These are phyloP conservation scores for Chironex yamaguchii DNA, from an alignment of 30 jellyfish, hydroid and myxozoan genomes.

Conservation along the genomic window DNA sequence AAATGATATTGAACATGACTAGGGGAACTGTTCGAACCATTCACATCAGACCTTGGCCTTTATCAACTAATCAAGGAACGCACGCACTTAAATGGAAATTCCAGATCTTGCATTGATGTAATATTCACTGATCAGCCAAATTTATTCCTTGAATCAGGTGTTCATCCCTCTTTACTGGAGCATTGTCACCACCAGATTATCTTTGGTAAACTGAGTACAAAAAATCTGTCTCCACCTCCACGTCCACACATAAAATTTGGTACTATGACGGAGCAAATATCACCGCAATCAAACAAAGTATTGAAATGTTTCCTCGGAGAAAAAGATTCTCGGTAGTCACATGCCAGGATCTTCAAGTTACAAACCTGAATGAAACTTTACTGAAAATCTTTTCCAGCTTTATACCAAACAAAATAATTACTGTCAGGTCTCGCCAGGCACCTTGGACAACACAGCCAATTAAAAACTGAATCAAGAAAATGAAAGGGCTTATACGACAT, in stretches of 20 bases:
- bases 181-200: slow-evolving; percentile 50
- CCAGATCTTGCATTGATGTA: slow-evolving; percentile 57
- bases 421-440: slow-evolving; percentile 18
- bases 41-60: slow-evolving; percentile 45
- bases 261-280: slow-evolving; percentile 29
- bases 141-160: slow-evolving; percentile 52
- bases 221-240: slow-evolving; percentile 64
- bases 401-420: slow-evolving; percentile 31
- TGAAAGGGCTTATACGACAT: slow-evolving; percentile 15
- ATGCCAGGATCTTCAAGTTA: slow-evolving; percentile 26
- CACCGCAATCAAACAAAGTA: slow-evolving; percentile 17
- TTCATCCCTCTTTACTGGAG: slow-evolving; percentile 50
- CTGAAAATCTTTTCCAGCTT: slow-evolving; percentile 56
- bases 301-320: slow-evolving; percentile 28
- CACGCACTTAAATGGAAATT: slow-evolving; percentile 38
- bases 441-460: slow-evolving; percentile 51
- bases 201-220: slow-evolving; percentile 20
- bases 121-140: slow-evolving; percentile 59
- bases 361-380: slow-evolving; percentile 27
- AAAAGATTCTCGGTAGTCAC: neutral
- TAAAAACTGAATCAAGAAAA: slow-evolving; percentile 4
- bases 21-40: too few relatives aligned
- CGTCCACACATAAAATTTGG: slow-evolving; percentile 40
- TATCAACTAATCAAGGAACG: slow-evolving; percentile 28
- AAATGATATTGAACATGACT: too few relatives aligned